Conservation (phyloP, 2,113 vertebrate genomes). For the Menidia beryllina region DNA sequence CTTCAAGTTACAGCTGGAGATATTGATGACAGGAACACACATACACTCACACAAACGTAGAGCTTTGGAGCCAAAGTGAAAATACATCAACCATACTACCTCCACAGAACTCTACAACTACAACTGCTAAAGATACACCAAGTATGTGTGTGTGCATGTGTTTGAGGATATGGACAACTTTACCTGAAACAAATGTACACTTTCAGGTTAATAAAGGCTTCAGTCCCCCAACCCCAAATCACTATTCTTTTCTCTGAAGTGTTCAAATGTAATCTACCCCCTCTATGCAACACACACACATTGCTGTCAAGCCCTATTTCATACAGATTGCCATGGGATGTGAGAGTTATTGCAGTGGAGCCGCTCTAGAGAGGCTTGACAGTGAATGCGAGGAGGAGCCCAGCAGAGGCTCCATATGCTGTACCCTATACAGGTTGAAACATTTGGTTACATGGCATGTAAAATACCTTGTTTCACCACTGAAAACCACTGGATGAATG, state of each 20-base stretch:
- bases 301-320: constrained; percentile 55
- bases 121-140: constrained; percentile 45
- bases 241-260: constrained; percentile 14
- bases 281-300: constrained; percentile 18
- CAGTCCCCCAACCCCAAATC: background rate
- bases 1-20: constrained; percentile 37
- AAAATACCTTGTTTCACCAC: too few species aligned
- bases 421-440: background rate
- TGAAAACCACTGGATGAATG: too few species aligned
- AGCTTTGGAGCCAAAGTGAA: constrained; percentile 26
- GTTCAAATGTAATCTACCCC: constrained; percentile 35
- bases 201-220: constrained; percentile 25
- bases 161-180: background rate
- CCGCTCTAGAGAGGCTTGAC: constrained; percentile 49
- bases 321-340: constrained; percentile 56
- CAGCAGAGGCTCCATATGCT: constrained; percentile 33
- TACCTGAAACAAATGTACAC: constrained; percentile 8
- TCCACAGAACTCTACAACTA: constrained; percentile 30
- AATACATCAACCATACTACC: constrained; percentile 49
- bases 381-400: constrained; percentile 51
- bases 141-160: background rate
- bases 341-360: constrained; percentile 62
- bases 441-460: too few species aligned
- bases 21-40: constrained; percentile 27
- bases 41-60: background rate